Percentiles rank a stretch among this genome's conserved stretches.
phyloP scores from a whole-genome alignment of 2,888 invertebrate species.

The Hetaerina titia region DNA sequence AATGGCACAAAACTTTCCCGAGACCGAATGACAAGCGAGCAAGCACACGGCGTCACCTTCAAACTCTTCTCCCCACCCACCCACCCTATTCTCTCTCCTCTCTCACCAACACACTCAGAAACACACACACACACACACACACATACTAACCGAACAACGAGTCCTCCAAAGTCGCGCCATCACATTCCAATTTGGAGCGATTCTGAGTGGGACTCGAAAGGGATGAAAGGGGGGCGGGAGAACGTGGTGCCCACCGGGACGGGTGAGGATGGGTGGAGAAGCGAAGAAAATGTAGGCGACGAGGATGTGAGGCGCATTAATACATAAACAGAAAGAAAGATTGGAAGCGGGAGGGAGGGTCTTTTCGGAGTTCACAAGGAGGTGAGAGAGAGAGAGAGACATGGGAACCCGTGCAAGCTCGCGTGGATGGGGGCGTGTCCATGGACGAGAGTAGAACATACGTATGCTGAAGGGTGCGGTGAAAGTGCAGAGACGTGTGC shows the following conservation, averaged over 20 bases:
- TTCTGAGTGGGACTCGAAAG: not conserved
- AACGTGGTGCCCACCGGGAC: not conserved
- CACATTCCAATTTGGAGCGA: not conserved
- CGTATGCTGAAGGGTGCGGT: not conserved
- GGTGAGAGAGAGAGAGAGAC: not conserved
- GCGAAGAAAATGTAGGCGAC: too few species aligned
- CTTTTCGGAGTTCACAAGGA: too few species aligned
- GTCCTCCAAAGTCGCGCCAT: not conserved
- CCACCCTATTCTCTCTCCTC: not conserved
- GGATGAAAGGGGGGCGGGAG: not conserved
- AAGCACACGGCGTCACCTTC: not conserved
- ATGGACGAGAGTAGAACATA: not conserved
- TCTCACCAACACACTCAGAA: not conserved
- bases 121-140: not conserved
- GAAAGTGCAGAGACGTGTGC: not conserved
- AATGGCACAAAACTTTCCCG: constrained; percentile 30
- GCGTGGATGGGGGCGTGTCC: not conserved
- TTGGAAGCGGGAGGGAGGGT: not conserved
- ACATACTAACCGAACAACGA: not conserved
- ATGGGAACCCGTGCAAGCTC: not conserved
- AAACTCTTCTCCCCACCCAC: not conserved
- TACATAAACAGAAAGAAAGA: not conserved
- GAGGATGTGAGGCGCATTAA: not conserved
- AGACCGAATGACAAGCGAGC: constrained; percentile 51
- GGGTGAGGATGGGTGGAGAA: too few species aligned